A percentile compares a stretch with the other conserved stretches of the same genome.
These are phyloP conservation scores for Scatophagus argus DNA, from an alignment of 2,113 vertebrate species.

Conservation along the genomic window DNA sequence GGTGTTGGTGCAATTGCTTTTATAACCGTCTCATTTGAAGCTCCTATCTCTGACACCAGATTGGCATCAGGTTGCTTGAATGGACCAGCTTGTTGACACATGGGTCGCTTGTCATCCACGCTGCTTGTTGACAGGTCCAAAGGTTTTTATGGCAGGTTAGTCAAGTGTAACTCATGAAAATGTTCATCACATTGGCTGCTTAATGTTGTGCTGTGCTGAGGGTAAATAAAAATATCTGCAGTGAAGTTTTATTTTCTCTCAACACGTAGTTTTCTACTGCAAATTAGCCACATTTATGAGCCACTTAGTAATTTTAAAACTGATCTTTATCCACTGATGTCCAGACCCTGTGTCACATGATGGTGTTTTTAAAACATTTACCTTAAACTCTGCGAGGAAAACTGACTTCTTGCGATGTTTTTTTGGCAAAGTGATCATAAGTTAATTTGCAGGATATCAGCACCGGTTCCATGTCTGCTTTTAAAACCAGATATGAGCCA, in stretches of 20 bases:
- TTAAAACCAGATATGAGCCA: background rate
- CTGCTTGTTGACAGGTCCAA: background rate
- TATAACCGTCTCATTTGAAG: background rate
- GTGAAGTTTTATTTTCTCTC: background rate
- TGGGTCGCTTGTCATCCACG: background rate
- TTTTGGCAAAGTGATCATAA: slow-evolving; percentile 23
- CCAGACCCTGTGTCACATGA: slow-evolving; percentile 14
- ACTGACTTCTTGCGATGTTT: slow-evolving; percentile 6
- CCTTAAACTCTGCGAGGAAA: background rate
- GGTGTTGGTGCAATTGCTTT: background rate
- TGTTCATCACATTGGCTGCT: too few species aligned
- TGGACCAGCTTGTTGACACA: background rate
- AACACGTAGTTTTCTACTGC: background rate
- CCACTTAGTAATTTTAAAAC: background rate
- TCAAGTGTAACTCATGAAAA: background rate
- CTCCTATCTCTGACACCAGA: background rate
- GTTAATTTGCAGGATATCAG: slow-evolving; percentile 4
- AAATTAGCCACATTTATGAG: background rate
- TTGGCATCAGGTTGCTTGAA: background rate
- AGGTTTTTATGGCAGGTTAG: background rate
- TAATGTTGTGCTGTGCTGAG: too few species aligned
- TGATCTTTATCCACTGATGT: background rate
- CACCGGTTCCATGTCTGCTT: background rate
- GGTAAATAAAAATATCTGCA: background rate
- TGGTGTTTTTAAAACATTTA: slow-evolving; percentile 47